Conservation (phyloP, 2,113 vertebrate species). For the Sturnira hondurensis region DNA sequence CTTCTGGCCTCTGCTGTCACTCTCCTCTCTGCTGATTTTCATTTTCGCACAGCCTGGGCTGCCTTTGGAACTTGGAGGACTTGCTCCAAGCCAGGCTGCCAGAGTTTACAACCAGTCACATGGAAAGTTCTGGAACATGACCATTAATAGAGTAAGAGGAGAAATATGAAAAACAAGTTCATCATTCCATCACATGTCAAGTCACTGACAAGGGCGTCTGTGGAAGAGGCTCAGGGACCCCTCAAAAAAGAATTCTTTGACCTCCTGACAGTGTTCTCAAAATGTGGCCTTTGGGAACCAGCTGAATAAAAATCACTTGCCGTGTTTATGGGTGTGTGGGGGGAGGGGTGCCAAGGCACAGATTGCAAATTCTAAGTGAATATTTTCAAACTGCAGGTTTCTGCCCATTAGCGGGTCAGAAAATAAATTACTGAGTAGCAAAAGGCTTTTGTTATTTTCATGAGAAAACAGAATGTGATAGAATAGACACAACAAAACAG, state of each 20-base stretch:
- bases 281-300: background rate
- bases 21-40: background rate
- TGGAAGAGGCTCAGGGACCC: background rate
- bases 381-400: background rate
- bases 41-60: background rate
- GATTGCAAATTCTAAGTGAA: background rate
- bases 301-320: background rate
- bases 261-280: background rate
- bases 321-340: too few relatives aligned
- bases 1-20: background rate
- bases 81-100: background rate
- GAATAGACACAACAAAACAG: background rate
- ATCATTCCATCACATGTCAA: background rate
- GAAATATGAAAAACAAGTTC: background rate
- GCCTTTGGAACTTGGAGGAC: background rate
- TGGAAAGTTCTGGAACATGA: constrained; percentile 21
- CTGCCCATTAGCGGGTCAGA: background rate
- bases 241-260: constrained; percentile 16
- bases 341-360: too few relatives aligned
- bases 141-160: background rate
- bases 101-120: background rate
- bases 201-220: background rate
- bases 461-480: background rate
- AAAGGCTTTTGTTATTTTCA: background rate
- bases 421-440: background rate